phyloP scores from a whole-genome alignment of 2,888 invertebrate species.

The Pristionchus arcanus region DNA sequence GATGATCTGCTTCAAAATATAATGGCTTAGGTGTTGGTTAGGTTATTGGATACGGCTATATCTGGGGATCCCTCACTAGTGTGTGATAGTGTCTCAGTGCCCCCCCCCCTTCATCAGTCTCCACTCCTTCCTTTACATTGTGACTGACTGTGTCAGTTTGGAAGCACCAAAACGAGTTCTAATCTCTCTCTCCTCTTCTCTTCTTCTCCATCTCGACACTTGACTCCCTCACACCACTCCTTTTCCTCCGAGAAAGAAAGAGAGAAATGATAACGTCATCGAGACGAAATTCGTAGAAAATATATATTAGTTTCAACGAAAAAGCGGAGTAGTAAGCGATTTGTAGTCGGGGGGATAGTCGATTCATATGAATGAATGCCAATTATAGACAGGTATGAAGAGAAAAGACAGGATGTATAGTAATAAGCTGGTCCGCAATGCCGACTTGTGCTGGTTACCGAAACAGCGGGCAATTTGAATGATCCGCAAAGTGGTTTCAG shows the following conservation, averaged over 20 bases:
- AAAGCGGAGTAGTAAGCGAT: not conserved
- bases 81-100: not conserved
- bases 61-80: not conserved
- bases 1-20: not conserved
- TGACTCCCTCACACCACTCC: conserved; percentile 34
- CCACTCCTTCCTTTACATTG: not conserved
- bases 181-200: conserved; percentile 31
- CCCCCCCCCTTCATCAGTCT: not conserved
- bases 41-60: not conserved
- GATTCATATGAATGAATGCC: not conserved
- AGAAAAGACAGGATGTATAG: conserved; percentile 29
- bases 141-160: conserved; percentile 46
- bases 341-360: not conserved
- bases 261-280: conserved; percentile 39
- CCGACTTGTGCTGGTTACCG: conserved; percentile 9
- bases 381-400: conserved; percentile 34
- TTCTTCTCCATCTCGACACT: conserved; percentile 24
- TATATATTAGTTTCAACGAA: not conserved
- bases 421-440: conserved; percentile 8
- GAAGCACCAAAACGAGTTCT: conserved; percentile 46
- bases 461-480: not conserved
- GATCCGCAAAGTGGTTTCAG: not conserved
- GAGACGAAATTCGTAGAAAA: conserved; percentile 10
- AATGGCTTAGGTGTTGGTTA: not conserved
- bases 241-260: not conserved